Percentiles rank a stretch among this genome's conserved stretches.
Evolutionary conservation across 2,113 vertebrate species (phyloP).

Genomic region (Acrocephalus arundinaceus): DNA sequence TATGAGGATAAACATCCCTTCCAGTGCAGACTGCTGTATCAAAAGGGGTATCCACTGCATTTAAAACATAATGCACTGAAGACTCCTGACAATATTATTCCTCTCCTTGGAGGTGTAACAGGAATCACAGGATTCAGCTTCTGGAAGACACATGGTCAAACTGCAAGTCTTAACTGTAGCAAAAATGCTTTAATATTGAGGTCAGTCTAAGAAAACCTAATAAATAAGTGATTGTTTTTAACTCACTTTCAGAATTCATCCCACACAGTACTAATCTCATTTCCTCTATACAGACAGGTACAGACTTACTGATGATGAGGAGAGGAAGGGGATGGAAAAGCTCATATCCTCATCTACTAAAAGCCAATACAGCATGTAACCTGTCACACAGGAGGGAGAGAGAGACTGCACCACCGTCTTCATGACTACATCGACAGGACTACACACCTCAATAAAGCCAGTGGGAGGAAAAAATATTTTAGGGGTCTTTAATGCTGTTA

Average conservation of each 20-base stretch:
- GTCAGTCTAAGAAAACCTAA: not conserved
- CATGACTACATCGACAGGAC: not conserved
- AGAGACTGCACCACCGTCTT: not conserved
- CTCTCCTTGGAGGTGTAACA: not conserved
- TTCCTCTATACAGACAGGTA: not conserved
- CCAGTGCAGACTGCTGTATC: not conserved
- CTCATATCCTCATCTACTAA: not conserved
- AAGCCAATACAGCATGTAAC: not conserved
- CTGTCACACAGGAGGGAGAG: not conserved
- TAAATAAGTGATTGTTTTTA: not conserved
- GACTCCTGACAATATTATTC: not conserved
- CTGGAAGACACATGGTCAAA: not conserved
- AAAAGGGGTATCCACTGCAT: not conserved
- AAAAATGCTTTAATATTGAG: not conserved
- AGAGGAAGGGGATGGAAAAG: not conserved
- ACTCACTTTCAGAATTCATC: not conserved
- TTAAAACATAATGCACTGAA: not conserved
- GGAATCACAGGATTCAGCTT: not conserved
- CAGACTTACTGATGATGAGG: not conserved
- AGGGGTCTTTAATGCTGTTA: not conserved
- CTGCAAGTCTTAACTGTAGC: not conserved
- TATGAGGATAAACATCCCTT: not conserved
- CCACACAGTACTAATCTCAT: not conserved
- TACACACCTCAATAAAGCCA: not conserved
- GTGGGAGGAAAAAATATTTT: not conserved